A percentile compares a stretch with the other conserved stretches of the same genome.
phyloP scores from a whole-genome alignment of 2,888 invertebrate species.

The Luffia ferchaultella region DNA sequence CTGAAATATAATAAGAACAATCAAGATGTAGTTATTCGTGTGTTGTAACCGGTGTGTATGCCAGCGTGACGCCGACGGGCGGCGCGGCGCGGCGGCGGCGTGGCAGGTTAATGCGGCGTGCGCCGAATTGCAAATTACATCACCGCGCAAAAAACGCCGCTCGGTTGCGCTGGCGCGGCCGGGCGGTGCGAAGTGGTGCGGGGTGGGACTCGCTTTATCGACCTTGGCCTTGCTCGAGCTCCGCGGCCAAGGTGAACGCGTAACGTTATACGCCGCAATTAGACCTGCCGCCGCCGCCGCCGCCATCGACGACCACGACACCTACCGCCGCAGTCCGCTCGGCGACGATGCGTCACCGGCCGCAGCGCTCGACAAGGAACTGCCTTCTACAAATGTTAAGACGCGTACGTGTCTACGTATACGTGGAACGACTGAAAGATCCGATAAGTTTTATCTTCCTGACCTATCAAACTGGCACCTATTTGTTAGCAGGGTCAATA shows the following conservation, averaged over 20 bases:
- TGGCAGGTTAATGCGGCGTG: conserved; percentile 45
- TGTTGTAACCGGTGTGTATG: conserved; percentile 15
- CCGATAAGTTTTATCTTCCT: too few relatives aligned
- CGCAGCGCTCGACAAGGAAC: not conserved
- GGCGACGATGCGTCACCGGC: not conserved
- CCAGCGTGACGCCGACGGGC: conserved; percentile 27
- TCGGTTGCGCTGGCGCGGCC: conserved; percentile 32
- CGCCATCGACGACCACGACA: too few relatives aligned
- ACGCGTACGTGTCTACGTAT: too few relatives aligned
- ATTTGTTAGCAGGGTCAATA: too few relatives aligned
- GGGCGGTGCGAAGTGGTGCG: conserved; percentile 17
- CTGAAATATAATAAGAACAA: too few relatives aligned
- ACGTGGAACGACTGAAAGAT: too few relatives aligned
- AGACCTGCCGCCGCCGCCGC: conserved; percentile 47
- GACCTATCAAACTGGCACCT: too few relatives aligned
- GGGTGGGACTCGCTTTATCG: conserved; percentile 24
- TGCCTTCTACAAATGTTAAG: too few relatives aligned
- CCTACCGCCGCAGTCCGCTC: conserved; percentile 31
- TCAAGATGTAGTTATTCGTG: too few relatives aligned
- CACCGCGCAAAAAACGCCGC: conserved; percentile 52
- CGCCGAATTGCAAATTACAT: conserved; percentile 61
- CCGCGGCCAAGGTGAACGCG: conserved; percentile 55
- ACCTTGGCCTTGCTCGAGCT: conserved; percentile 59
- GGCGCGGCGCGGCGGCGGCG: conserved; percentile 15
- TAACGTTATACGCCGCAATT: conserved; percentile 41